Evolutionary conservation across 1,140 invertebrate species (phyloP).

Genomic region (Trigoniulus corallinus): DNA sequence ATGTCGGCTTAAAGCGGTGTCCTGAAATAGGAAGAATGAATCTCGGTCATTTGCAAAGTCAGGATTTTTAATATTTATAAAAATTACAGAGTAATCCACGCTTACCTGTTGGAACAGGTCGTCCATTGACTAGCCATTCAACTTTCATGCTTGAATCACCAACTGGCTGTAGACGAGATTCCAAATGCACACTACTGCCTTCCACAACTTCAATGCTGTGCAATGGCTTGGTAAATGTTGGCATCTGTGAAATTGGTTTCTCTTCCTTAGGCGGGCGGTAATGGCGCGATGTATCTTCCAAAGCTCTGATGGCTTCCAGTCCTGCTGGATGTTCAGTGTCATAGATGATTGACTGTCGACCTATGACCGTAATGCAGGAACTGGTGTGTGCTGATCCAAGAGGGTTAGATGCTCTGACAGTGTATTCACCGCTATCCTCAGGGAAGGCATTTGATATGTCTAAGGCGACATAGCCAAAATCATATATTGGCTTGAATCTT

Average conservation of each 20-base stretch:
- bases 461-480: conserved; percentile 81
- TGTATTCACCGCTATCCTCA: conserved; percentile 84
- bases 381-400: conserved; percentile 81
- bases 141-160: conserved; percentile 89
- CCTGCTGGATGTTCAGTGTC: conserved; percentile 91
- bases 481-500: conserved; percentile 83
- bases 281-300: conserved; percentile 70
- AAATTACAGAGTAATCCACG: not conserved
- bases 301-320: conserved; percentile 79
- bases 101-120: conserved; percentile 49
- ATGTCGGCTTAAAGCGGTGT: conserved; percentile 84
- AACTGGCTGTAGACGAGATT: conserved; percentile 79
- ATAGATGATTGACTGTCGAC: conserved; percentile 46
- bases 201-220: conserved; percentile 84
- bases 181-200: conserved; percentile 78
- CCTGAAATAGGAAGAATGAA: too few relatives aligned
- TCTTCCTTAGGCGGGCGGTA: conserved; percentile 52
- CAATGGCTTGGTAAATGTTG: conserved; percentile 67
- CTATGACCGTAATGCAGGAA: conserved; percentile 56
- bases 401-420: conserved; percentile 78
- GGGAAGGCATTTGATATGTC: conserved; percentile 75
- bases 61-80: conserved; percentile 1
- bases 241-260: conserved; percentile 57
- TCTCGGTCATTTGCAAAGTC: too few relatives aligned
- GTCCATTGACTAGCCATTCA: conserved; percentile 93